These are phyloP conservation scores for Molothrus ater DNA, from an alignment of 2,797 vertebrate genomes.

Conservation along the genomic window DNA sequence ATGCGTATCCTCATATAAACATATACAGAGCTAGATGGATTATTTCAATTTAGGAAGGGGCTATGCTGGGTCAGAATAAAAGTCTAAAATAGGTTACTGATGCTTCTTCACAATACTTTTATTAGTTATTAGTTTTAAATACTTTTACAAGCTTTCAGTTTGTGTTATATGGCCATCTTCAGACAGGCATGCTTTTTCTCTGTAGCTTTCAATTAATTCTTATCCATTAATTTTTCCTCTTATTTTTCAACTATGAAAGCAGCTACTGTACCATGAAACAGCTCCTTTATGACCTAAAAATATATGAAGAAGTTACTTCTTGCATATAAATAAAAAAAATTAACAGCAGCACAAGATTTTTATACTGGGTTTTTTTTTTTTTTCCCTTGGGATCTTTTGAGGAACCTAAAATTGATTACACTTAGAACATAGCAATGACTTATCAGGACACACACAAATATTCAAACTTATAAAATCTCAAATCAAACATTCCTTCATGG, in stretches of 20 bases:
- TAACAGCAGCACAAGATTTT: rapidly evolving
- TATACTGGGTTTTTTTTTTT: background rate
- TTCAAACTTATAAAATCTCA: background rate
- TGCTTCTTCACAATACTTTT: background rate
- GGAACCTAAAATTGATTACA: background rate
- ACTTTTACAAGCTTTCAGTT: background rate
- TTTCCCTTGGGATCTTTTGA: background rate
- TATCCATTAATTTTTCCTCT: background rate
- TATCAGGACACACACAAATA: background rate
- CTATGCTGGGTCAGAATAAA: background rate
- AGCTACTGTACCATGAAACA: background rate
- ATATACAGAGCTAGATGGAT: background rate
- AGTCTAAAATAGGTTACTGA: background rate
- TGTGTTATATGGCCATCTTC: background rate
- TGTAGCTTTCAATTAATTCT: background rate
- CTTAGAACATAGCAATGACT: background rate
- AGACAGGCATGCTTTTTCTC: background rate
- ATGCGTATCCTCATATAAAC: background rate
- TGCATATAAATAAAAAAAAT: background rate
- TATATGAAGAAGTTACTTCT: background rate
- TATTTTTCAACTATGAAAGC: background rate
- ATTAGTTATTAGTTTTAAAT: too few species aligned
- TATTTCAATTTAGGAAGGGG: background rate
- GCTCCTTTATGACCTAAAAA: background rate
- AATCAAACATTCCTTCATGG: background rate